phyloP scores from a whole-genome alignment of 2,888 invertebrate genomes.

The Pollenia amentaria region DNA sequence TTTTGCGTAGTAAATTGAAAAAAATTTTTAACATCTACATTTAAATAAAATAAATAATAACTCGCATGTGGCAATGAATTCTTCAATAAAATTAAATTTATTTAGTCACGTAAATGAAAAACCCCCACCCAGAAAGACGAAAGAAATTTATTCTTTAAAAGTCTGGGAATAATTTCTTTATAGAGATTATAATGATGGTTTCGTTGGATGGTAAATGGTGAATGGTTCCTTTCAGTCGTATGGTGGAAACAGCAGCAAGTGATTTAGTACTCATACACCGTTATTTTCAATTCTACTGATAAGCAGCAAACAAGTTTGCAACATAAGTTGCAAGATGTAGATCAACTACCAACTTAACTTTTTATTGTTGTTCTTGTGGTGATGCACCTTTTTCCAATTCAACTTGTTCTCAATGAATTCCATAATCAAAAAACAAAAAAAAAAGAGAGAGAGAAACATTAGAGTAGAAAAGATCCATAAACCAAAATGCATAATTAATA shows the following conservation, averaged over 20 bases:
- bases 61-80: slow-evolving; percentile 12
- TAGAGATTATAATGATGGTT: slow-evolving; percentile 2
- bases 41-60: slow-evolving; percentile 55
- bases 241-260: slow-evolving; percentile 32
- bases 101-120: slow-evolving; percentile 41
- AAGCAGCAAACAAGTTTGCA: slow-evolving; percentile 69
- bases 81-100: slow-evolving; percentile 45
- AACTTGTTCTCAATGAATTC: slow-evolving; percentile 29
- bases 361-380: slow-evolving; percentile 28
- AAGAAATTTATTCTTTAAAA: slow-evolving; percentile 48
- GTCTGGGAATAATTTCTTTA: slow-evolving; percentile 19
- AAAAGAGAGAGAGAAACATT: not conserved
- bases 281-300: slow-evolving; percentile 66
- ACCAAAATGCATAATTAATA: slow-evolving; percentile 73
- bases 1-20: slow-evolving; percentile 28
- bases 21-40: not conserved
- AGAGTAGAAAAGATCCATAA: slow-evolving; percentile 55
- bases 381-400: slow-evolving; percentile 24
- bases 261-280: slow-evolving; percentile 73
- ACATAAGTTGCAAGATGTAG: slow-evolving; percentile 69
- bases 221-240: not conserved
- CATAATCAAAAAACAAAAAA: not conserved
- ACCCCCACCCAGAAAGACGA: slow-evolving; percentile 1
- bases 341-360: slow-evolving; percentile 70
- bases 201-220: not conserved